Conservation (phyloP, 2,888 invertebrate species). For the Dione juno region DNA sequence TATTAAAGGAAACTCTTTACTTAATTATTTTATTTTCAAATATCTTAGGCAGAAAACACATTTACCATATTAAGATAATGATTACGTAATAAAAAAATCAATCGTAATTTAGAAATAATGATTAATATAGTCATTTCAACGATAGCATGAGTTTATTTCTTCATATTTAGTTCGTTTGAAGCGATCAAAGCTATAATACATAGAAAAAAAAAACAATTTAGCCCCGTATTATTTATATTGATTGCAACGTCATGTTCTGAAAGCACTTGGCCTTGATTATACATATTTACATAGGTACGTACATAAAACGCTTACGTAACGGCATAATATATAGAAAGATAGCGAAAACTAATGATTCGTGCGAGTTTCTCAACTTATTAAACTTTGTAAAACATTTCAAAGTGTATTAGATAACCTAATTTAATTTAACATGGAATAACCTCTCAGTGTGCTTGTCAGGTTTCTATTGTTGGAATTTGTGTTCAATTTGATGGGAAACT, state of each 20-base stretch:
- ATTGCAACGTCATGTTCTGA: constrained; percentile 51
- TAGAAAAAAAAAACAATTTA: constrained; percentile 37
- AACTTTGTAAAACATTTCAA: constrained; percentile 50
- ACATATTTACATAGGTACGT: constrained; percentile 60
- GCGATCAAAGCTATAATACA: constrained; percentile 33
- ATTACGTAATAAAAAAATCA: constrained; percentile 22
- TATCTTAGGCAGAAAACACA: constrained; percentile 20
- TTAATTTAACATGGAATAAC: constrained; percentile 55
- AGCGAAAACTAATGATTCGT: constrained; percentile 60
- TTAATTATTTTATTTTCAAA: constrained; percentile 20
- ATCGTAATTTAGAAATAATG: not conserved
- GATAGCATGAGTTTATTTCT: not conserved
- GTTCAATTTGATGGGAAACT: constrained; percentile 60
- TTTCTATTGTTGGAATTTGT: constrained; percentile 62
- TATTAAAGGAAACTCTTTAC: constrained; percentile 16
- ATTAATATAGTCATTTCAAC: not conserved
- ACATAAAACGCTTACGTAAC: constrained; percentile 68
- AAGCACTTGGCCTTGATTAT: constrained; percentile 74
- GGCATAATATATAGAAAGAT: constrained; percentile 60
- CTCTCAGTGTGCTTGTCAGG: constrained; percentile 58
- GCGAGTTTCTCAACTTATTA: constrained; percentile 59
- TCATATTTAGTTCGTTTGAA: not conserved
- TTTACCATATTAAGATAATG: constrained; percentile 8
- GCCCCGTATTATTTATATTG: constrained; percentile 46
- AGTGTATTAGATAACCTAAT: constrained; percentile 49